Conservation (phyloP, 2,888 invertebrate species). For the Meteorus colon region DNA sequence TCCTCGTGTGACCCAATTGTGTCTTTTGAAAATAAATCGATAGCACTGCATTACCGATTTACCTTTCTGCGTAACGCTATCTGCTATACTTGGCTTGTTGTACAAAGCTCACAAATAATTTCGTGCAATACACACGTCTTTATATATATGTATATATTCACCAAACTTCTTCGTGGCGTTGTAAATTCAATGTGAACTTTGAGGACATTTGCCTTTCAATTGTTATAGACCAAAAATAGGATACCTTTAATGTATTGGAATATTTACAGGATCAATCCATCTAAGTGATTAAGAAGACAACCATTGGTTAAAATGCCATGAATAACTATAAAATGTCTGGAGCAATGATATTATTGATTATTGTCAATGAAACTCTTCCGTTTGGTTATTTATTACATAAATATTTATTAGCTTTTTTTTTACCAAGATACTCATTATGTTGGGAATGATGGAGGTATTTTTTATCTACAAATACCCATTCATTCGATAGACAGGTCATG, state of each 20-base stretch:
- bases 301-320: background rate
- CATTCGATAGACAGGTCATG: too few species aligned
- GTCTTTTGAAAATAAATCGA: slow-evolving; percentile 63
- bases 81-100: slow-evolving; percentile 5
- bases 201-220: background rate
- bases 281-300: background rate
- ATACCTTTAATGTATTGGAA: background rate
- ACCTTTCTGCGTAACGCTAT: slow-evolving; percentile 15
- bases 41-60: slow-evolving; percentile 55
- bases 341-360: too few species aligned
- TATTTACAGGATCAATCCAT: background rate
- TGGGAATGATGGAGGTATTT: too few species aligned
- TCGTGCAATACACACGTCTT: background rate
- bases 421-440: too few species aligned
- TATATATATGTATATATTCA: background rate
- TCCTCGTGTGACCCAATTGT: slow-evolving; percentile 61
- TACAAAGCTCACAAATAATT: slow-evolving; percentile 4
- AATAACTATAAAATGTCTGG: too few species aligned
- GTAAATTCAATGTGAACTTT: background rate
- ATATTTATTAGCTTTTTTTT: too few species aligned
- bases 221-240: background rate
- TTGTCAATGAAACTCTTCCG: too few species aligned
- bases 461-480: too few species aligned
- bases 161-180: background rate
- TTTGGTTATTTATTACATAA: too few species aligned